A percentile compares a stretch with the other conserved stretches of the same genome.
Conservation (phyloP, 2,888 invertebrate genomes). For the Cheilosia soror region DNA sequence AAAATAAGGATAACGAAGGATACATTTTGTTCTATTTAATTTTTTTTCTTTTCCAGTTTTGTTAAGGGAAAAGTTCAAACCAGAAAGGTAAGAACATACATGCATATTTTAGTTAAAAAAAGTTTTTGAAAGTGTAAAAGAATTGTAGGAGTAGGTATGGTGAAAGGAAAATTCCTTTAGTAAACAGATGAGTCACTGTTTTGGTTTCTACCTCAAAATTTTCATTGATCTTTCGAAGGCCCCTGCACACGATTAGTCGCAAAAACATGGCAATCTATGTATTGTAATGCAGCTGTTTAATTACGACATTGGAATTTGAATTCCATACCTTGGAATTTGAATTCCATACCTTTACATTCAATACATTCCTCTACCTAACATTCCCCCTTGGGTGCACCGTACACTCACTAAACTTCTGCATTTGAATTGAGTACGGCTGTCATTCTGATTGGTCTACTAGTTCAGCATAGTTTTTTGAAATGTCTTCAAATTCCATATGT, state of each 20-base stretch:
- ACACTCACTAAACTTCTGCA: neutral
- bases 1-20: constrained; percentile 58
- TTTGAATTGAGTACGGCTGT: neutral
- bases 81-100: constrained; percentile 33
- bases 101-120: neutral
- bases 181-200: constrained; percentile 60
- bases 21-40: constrained; percentile 9
- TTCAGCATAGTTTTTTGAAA: neutral
- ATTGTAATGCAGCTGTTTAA: constrained; percentile 59
- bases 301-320: constrained; percentile 48
- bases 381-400: constrained; percentile 9
- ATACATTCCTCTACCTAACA: constrained; percentile 9
- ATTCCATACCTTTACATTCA: constrained; percentile 14
- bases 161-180: constrained; percentile 23
- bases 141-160: constrained; percentile 20
- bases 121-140: constrained; percentile 12
- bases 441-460: neutral
- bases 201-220: constrained; percentile 26
- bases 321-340: constrained; percentile 37
- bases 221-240: constrained; percentile 19
- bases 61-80: neutral
- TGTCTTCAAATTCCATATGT: neutral
- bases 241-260: constrained; percentile 9
- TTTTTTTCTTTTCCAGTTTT: constrained; percentile 18
- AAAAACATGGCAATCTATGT: constrained; percentile 9